Evolutionary conservation across 2,113 vertebrate genomes (phyloP).

Genomic region (Otocyon megalotis): DNA sequence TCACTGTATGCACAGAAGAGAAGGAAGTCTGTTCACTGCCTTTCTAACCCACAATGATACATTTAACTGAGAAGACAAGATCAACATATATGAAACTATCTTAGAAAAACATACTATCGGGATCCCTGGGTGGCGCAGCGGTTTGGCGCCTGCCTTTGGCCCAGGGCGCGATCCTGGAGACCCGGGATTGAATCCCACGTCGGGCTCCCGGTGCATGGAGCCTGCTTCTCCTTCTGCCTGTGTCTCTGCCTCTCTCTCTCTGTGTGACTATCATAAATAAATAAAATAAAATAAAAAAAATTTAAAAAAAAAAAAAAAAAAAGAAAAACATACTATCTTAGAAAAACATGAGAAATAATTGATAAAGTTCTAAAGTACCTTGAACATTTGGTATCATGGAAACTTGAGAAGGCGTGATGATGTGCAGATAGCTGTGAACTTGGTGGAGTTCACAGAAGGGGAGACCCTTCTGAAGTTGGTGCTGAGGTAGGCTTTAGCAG

Average conservation of each 20-base stretch:
- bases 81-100: background rate
- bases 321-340: background rate
- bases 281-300: too few relatives aligned
- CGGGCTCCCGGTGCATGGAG: too few relatives aligned
- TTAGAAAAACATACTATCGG: background rate
- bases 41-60: background rate
- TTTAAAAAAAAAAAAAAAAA: too few relatives aligned
- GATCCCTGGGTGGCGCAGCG: too few relatives aligned
- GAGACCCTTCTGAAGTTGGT: background rate
- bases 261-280: too few relatives aligned
- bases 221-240: too few relatives aligned
- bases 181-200: too few relatives aligned
- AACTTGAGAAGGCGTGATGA: background rate
- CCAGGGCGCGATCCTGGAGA: too few relatives aligned
- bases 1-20: background rate
- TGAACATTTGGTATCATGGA: background rate
- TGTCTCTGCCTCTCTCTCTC: too few relatives aligned
- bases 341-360: constrained; percentile 12
- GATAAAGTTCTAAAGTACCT: background rate
- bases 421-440: background rate
- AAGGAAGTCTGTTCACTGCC: background rate
- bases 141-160: too few relatives aligned
- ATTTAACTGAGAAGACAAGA: constrained; percentile 21
- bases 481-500: background rate
- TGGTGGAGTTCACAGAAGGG: too few relatives aligned